phyloP scores from a whole-genome alignment of 2,888 invertebrate species.

The Lithosia quadra region DNA sequence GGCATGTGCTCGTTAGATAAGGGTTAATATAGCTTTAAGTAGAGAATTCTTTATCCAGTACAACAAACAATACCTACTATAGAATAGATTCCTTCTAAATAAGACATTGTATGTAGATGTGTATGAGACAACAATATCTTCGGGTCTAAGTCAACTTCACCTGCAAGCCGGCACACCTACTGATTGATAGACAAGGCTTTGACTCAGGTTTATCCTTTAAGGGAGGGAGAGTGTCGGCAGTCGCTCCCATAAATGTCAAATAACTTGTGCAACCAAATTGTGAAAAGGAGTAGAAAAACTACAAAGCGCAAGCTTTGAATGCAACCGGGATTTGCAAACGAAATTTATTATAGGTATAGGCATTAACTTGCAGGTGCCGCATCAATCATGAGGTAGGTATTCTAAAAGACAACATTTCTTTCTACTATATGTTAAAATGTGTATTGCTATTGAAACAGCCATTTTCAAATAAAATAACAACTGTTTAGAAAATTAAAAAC shows the following conservation, averaged over 20 bases:
- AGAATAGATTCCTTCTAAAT: neutral
- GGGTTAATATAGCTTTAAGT: neutral
- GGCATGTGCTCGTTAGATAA: conserved; percentile 18
- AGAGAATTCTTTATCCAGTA: neutral
- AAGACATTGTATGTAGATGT: neutral
- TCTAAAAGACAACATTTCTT: too few relatives aligned
- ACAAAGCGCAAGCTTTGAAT: neutral
- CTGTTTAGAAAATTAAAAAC: conserved; percentile 50
- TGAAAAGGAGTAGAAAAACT: neutral
- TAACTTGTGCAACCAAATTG: too few relatives aligned
- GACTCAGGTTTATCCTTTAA: neutral
- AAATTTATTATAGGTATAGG: too few relatives aligned
- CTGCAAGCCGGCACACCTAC: neutral
- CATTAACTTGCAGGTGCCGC: too few relatives aligned
- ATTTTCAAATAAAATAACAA: conserved; percentile 34
- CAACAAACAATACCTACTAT: neutral
- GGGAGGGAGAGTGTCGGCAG: neutral
- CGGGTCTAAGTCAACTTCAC: too few relatives aligned
- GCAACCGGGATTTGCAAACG: too few relatives aligned
- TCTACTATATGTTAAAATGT: conserved; percentile 26
- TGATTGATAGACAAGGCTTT: neutral
- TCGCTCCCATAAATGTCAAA: neutral
- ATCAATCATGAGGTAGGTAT: too few relatives aligned
- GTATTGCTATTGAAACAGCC: conserved; percentile 23
- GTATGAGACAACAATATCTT: neutral